A percentile compares a stretch with the other conserved stretches of the same genome.
phyloP scores from a whole-genome alignment of 1,140 invertebrate genomes.

The Drosophila navojoa region DNA sequence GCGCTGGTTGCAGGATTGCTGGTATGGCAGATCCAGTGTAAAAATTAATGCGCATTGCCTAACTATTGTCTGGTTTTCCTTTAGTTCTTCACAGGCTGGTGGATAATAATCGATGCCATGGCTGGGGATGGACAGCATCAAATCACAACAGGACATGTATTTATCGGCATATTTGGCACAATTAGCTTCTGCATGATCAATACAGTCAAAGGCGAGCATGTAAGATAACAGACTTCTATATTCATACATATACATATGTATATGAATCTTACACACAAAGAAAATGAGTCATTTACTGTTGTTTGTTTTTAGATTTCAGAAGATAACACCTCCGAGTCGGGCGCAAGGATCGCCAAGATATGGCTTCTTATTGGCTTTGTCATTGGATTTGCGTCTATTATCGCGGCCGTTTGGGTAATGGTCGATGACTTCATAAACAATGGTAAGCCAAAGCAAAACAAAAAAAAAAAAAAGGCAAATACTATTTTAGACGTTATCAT shows the following conservation, averaged over 20 bases:
- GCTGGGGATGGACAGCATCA: conserved; percentile 87
- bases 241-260: conserved; percentile 6
- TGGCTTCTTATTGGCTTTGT: conserved; percentile 99
- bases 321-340: conserved; percentile 84
- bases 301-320: conserved; percentile 68
- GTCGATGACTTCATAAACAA: conserved; percentile 89
- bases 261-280: conserved; percentile 10
- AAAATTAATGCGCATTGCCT: background rate
- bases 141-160: conserved; percentile 91
- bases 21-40: conserved; percentile 85
- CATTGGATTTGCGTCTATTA: conserved; percentile 96
- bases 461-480: background rate
- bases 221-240: conserved; percentile 77
- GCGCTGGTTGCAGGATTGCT: conserved; percentile 93
- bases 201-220: conserved; percentile 97
- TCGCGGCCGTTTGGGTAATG: conserved; percentile 97
- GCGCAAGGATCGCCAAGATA: conserved; percentile 93
- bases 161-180: conserved; percentile 97
- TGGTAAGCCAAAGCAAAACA: conserved; percentile 33
- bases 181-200: conserved; percentile 98
- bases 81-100: conserved; percentile 97
- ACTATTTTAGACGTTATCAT: background rate
- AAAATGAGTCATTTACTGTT: conserved; percentile 57
- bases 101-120: conserved; percentile 98
- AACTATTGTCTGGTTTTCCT: conserved; percentile 9